Conservation (phyloP, 2,113 vertebrate genomes). For the Bubo scandiacus region DNA sequence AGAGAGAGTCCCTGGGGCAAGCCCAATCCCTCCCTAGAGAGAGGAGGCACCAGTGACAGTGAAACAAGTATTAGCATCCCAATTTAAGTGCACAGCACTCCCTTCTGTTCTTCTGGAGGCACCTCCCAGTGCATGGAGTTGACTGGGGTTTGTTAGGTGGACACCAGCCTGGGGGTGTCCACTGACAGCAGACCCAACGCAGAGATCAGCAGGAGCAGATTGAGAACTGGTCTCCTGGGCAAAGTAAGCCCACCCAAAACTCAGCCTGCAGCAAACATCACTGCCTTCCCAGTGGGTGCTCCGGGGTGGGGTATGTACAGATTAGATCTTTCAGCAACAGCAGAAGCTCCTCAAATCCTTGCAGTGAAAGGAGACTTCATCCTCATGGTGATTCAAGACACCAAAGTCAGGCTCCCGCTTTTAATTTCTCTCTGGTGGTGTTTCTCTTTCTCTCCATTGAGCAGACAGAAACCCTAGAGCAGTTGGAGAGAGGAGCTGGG, state of each 20-base stretch:
- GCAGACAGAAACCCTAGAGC: neutral
- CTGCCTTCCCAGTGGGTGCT: neutral
- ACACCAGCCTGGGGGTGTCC: neutral
- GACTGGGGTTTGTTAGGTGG: neutral
- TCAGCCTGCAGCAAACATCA: neutral
- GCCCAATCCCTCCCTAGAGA: neutral
- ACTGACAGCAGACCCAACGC: rapidly evolving
- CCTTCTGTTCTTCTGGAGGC: neutral
- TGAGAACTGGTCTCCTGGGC: neutral
- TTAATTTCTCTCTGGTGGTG: neutral
- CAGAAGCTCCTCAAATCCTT: neutral
- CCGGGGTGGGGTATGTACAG: neutral
- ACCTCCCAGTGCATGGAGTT: neutral
- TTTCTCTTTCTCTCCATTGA: neutral
- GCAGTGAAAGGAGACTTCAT: neutral
- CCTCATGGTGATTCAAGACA: neutral
- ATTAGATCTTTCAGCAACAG: neutral
- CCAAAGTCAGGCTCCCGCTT: neutral
- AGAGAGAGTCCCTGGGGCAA: neutral
- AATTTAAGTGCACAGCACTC: neutral
- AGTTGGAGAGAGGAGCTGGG: neutral
- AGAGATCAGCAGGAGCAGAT: neutral
- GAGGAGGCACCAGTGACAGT: neutral
- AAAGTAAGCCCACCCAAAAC: neutral
- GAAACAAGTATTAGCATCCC: neutral